Evolutionary conservation across 2,797 vertebrate species (phyloP), one percentile per base, ranked within the genome.

Genomic region (Prunella strophiata): DNA sequence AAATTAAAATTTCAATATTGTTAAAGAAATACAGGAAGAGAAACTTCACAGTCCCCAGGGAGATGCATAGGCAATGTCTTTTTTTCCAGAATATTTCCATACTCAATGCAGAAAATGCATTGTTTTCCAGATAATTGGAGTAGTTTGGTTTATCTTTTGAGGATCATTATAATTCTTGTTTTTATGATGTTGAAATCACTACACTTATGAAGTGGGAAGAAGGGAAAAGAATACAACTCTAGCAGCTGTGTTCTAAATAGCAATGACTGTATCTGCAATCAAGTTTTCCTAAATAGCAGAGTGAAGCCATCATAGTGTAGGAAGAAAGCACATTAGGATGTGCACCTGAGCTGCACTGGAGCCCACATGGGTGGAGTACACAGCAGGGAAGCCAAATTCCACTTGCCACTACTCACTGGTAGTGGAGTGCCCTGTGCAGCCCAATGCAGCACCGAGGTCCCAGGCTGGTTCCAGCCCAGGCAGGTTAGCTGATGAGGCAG

Each of bases 1-100:
- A 81, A 90, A 86, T 87, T 76, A 58, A 82, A 57, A 82, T 92
- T 93, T 89, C 38, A 78, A 9, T 91, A 63, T 52, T 89, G 21
- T 76, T 94, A 79, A 89, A 61, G 57, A 90, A 89, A 67, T 62
- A 77, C 8, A 36, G 26, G 23, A 83, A 77, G 12, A 67, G 21
- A 91, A 78, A 50, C 34, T 50, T 91, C 34, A 11, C 5, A 38
- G 1, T 73, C 45, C 42, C 59, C 50, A 57, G 52, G 45, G 83
- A 94, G 55, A 80, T 48, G 21, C 38, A 30, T 2, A 68, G 70
- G 11, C 23, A 63, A 16, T 59, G 36, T 68, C 14, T 85, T 88
- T 85, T 88, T 87, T 89, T 71, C 30, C 16, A 21, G 27, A 45
- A 5, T 73, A 86, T 75, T 88, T 93, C 32, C 52, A 22, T 55